These are phyloP conservation scores for Aphidoletes aphidimyza DNA, from an alignment of 2,888 invertebrate species.

Conservation along the genomic window DNA sequence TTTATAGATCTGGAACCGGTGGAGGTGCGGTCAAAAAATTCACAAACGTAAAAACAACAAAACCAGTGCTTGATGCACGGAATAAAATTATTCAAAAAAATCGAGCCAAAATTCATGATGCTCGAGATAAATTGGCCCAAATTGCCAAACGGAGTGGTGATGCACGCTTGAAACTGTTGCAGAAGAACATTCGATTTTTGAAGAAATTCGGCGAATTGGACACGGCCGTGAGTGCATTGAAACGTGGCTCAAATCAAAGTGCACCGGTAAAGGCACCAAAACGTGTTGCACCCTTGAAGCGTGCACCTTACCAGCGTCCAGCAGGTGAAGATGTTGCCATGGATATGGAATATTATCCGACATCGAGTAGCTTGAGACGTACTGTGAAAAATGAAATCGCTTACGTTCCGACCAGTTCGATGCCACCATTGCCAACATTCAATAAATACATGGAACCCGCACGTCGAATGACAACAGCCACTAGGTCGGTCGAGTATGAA, in stretches of 20 bases:
- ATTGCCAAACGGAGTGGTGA: slow-evolving; percentile 79
- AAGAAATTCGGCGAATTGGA: slow-evolving; percentile 26
- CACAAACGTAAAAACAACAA: neutral
- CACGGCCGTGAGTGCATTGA: neutral
- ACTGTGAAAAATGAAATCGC: slow-evolving; percentile 63
- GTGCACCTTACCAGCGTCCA: neutral
- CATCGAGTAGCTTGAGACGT: slow-evolving; percentile 58
- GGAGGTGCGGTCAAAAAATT: slow-evolving; percentile 10
- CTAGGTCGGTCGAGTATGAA: slow-evolving; percentile 53
- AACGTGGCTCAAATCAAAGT: neutral
- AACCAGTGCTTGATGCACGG: slow-evolving; percentile 74
- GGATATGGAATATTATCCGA: slow-evolving; percentile 62
- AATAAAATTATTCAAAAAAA: slow-evolving; percentile 83
- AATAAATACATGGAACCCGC: neutral
- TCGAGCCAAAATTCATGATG: slow-evolving; percentile 79
- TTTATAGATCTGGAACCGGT: neutral
- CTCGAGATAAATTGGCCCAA: slow-evolving; percentile 81
- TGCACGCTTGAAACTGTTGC: slow-evolving; percentile 77
- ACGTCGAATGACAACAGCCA: slow-evolving; percentile 17
- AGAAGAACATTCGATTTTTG: slow-evolving; percentile 65
- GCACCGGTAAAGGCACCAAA: neutral
- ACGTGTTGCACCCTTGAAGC: neutral
- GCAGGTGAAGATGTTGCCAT: slow-evolving; percentile 61
- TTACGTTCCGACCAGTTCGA: slow-evolving; percentile 58
- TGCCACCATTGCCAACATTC: slow-evolving; percentile 57